Conservation (phyloP, 2,797 vertebrate genomes). For the Centropyge bicolor region DNA sequence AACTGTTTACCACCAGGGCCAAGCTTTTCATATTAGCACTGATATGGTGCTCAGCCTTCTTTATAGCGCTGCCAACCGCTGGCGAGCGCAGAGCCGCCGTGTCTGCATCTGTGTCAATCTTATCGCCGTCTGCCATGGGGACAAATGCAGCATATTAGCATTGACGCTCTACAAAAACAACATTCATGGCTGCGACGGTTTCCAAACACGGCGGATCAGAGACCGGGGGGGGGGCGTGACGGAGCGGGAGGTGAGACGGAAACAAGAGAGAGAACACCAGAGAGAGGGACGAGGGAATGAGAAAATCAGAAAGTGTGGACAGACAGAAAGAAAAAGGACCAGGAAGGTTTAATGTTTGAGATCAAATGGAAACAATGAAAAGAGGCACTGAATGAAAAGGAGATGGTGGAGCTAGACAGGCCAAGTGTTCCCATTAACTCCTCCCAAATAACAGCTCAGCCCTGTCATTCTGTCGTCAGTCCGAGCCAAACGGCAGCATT, state of each 20-base stretch:
- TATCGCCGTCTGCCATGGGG: slow-evolving; percentile 55
- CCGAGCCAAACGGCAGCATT: slow-evolving; percentile 19
- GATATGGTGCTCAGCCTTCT: slow-evolving; percentile 50
- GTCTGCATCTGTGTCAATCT: slow-evolving; percentile 54
- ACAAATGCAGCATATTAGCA: slow-evolving; percentile 47
- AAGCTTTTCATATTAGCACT: slow-evolving; percentile 53
- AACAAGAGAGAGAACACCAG: neutral
- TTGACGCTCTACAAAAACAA: slow-evolving; percentile 50
- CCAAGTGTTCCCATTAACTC: slow-evolving; percentile 27
- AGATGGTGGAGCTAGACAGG: slow-evolving; percentile 5
- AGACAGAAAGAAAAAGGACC: neutral
- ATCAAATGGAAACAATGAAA: neutral
- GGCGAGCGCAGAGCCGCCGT: slow-evolving; percentile 23
- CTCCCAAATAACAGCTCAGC: slow-evolving; percentile 9
- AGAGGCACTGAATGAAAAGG: neutral
- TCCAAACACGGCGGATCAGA: slow-evolving; percentile 34
- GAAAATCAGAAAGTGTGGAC: neutral
- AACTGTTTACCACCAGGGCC: slow-evolving; percentile 45
- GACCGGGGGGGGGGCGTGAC: slow-evolving; percentile 24
- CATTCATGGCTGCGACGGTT: slow-evolving; percentile 13
- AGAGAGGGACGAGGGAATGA: slow-evolving; percentile 1
- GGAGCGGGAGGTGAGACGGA: neutral
- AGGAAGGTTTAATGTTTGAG: neutral
- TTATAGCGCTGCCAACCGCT: slow-evolving; percentile 49
- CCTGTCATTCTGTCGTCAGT: neutral